These are phyloP conservation scores for Pyrgus malvae DNA, from an alignment of 2,888 invertebrate genomes.

Conservation along the genomic window DNA sequence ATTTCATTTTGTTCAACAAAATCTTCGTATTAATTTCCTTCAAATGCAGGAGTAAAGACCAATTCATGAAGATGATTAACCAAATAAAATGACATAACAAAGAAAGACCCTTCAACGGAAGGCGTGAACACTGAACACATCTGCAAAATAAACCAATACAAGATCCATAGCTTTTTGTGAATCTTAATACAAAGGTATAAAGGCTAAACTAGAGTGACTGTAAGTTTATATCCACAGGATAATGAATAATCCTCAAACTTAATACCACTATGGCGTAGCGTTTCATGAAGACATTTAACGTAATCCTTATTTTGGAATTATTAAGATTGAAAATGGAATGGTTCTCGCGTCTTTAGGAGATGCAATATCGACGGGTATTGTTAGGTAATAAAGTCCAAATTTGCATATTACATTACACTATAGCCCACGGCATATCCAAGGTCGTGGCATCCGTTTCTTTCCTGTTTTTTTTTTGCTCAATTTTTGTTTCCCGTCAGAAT, in stretches of 20 bases:
- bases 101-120: conserved; percentile 14
- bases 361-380: background rate
- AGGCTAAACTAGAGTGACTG: background rate
- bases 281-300: background rate
- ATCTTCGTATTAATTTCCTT: background rate
- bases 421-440: conserved; percentile 39
- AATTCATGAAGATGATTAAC: conserved; percentile 12
- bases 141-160: conserved; percentile 13
- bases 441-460: conserved; percentile 44
- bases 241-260: conserved; percentile 3
- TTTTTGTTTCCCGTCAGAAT: conserved; percentile 23
- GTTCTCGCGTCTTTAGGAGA: background rate
- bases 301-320: background rate
- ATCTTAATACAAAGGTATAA: background rate
- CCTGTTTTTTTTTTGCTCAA: conserved; percentile 24
- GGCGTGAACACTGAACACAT: conserved; percentile 20
- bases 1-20: too few species aligned
- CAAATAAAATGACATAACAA: conserved; percentile 23
- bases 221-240: conserved; percentile 5
- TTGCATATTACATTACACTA: conserved; percentile 11
- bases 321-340: background rate
- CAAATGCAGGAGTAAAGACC: background rate
- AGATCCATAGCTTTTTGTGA: background rate
- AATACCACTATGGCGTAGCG: background rate
- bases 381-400: conserved; percentile 9